Base-by-base conservation (phyloP, 2,113 vertebrate genomes). In the Poecilia latipinna region DNA sequence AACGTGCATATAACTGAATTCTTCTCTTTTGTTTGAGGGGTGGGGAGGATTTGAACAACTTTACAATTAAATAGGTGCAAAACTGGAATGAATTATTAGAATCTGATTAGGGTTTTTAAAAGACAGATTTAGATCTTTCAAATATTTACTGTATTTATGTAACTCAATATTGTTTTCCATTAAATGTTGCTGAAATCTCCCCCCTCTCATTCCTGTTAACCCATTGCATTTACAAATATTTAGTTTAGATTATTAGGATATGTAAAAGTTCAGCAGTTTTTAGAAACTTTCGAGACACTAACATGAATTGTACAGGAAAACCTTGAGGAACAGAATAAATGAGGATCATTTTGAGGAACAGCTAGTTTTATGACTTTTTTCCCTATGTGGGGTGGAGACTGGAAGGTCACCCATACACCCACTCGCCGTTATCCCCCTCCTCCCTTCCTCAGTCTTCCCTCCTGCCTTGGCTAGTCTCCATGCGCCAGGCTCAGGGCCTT, bases 401-500 rank as follows among this genome's bases (percentile, higher is more conserved):
- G 79, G 75, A 82, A 86, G 91, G 86, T 91, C 88, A 90, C 79
- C 83, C 86, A 75, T 87, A 68, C 75, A 83, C 79, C 82, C 83
- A 77, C 62, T 66, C 71, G 13, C 70, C 48, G 32, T 74, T 48
- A 57, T 78, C 79, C 31, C 80, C 86, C 76, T 31, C 79, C 86
- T 42, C 75, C 80, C 67, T 60, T 65, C 61, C 73, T 68, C 68
- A 10, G 26, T 75, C 79, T 89, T 85, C 22, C 74, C 82, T 85
- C 86, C 78, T 86, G 89, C 81, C 84, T 94, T 96, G 96, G 95
- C 94, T 86, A 63, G 65, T 85, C 54, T 92, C 95, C 95, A 92
- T 90, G 90, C 88, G 90, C 91, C 62, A 83, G 85, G 89, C 90
- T 90, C 93, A 77, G 86, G 89, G 89, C 91, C 93, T 91, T 75